Evolutionary conservation across 2,888 invertebrate genomes (phyloP).

Genomic region (Sarcophaga rosellei): DNA sequence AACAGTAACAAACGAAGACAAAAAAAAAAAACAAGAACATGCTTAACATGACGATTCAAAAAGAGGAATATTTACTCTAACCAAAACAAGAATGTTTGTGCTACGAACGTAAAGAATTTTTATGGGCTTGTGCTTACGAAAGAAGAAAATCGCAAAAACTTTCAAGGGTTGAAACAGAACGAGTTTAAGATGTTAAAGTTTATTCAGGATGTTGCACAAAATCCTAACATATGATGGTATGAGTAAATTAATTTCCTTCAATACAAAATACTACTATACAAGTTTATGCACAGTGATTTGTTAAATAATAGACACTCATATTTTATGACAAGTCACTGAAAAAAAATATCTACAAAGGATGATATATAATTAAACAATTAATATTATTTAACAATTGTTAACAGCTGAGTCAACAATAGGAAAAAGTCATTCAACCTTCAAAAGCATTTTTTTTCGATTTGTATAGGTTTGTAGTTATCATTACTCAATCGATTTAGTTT

Average conservation of each 20-base stretch:
- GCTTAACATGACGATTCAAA: slow-evolving; percentile 30
- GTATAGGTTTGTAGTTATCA: too few species aligned
- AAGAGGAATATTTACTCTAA: slow-evolving; percentile 23
- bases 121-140: not conserved
- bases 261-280: slow-evolving; percentile 34
- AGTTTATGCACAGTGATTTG: not conserved
- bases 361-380: too few species aligned
- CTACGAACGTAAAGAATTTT: not conserved
- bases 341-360: too few species aligned
- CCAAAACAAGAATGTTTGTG: not conserved
- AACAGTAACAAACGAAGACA: slow-evolving; percentile 38
- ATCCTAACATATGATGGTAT: slow-evolving; percentile 42
- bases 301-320: not conserved
- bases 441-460: too few species aligned
- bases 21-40: slow-evolving; percentile 40
- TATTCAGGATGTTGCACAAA: slow-evolving; percentile 46
- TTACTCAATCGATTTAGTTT: too few species aligned
- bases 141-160: slow-evolving; percentile 33
- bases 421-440: not conserved
- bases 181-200: slow-evolving; percentile 44
- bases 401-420: not conserved
- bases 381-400: not conserved
- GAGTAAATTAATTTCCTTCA: not conserved
- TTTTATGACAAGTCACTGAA: too few species aligned
- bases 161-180: slow-evolving; percentile 51